These are phyloP conservation scores for Plestiodon gilberti DNA, from an alignment of 2,113 vertebrate genomes.

Conservation along the genomic window DNA sequence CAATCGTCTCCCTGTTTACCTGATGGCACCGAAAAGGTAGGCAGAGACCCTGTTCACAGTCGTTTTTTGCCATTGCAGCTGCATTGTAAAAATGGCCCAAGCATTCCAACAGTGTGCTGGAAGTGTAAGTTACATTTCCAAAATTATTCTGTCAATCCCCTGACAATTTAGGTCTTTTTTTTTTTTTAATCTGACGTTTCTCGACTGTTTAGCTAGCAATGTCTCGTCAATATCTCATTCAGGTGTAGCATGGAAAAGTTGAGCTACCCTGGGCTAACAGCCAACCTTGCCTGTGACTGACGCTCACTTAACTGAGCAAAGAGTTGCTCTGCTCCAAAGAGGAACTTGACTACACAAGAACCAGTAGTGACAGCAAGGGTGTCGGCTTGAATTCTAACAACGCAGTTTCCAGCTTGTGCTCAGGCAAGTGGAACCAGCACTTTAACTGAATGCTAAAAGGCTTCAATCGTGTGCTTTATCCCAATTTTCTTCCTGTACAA, in stretches of 20 bases:
- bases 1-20: background rate
- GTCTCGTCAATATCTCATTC: conserved; percentile 77
- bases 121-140: conserved; percentile 48
- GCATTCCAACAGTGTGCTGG: background rate
- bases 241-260: conserved; percentile 71
- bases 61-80: background rate
- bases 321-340: conserved; percentile 75
- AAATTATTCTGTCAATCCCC: conserved; percentile 73
- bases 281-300: conserved; percentile 75
- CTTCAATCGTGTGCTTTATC: conserved; percentile 57
- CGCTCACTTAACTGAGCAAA: conserved; percentile 78
- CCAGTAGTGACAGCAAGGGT: conserved; percentile 69
- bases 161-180: conserved; percentile 64
- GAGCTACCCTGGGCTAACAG: conserved; percentile 71
- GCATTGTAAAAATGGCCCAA: conserved; percentile 21
- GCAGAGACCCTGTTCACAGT: background rate
- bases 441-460: conserved; percentile 71
- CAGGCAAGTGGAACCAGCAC: conserved; percentile 74
- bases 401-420: conserved; percentile 67
- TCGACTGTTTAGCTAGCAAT: conserved; percentile 64
- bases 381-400: conserved; percentile 74
- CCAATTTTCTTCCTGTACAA: conserved; percentile 64
- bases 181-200: conserved; percentile 49
- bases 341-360: conserved; percentile 68
- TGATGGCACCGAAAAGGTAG: too few species aligned